phyloP scores from a whole-genome alignment of 2,797 vertebrate genomes.

The Periparus ater region DNA sequence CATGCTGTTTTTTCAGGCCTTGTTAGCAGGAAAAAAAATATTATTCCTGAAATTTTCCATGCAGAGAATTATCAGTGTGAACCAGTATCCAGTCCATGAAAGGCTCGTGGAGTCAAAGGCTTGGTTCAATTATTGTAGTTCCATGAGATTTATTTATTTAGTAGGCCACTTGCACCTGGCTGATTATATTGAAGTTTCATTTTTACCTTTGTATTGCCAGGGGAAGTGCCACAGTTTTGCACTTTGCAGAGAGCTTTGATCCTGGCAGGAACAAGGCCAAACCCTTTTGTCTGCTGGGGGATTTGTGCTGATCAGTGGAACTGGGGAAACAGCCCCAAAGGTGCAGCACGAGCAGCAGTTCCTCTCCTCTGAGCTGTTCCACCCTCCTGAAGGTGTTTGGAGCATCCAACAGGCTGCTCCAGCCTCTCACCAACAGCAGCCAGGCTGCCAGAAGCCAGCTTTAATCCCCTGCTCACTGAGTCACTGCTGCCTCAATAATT shows the following conservation, averaged over 20 bases:
- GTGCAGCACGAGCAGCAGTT: neutral
- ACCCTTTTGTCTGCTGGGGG: neutral
- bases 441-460: neutral
- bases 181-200: neutral
- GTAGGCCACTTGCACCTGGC: neutral
- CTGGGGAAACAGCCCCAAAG: neutral
- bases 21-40: neutral
- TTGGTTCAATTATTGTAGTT: neutral
- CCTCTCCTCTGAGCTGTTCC: neutral
- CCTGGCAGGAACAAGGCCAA: neutral
- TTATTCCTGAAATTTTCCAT: neutral
- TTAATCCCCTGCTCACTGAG: constrained; percentile 34
- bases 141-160: neutral
- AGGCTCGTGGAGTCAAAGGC: neutral
- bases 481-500: constrained; percentile 48
- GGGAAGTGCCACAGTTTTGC: neutral
- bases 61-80: neutral
- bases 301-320: neutral
- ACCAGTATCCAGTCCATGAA: neutral
- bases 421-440: neutral
- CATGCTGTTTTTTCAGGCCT: neutral
- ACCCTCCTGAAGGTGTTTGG: neutral
- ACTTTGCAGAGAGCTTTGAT: neutral
- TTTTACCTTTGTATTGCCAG: neutral
- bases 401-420: neutral